phyloP scores from a whole-genome alignment of 2,888 invertebrate species.

The Petrolisthes cinctipes region DNA sequence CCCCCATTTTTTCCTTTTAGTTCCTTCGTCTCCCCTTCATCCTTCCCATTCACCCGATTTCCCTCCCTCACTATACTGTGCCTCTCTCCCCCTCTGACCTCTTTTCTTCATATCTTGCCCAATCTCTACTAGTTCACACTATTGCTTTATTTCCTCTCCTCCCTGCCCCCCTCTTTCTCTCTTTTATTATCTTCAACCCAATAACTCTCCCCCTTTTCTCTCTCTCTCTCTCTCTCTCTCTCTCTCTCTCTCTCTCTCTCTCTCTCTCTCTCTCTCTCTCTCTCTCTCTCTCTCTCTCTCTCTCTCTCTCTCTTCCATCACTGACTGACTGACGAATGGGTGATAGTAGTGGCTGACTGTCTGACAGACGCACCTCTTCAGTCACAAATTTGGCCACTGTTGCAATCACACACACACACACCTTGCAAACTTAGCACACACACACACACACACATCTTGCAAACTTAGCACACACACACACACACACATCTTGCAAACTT shows the following conservation, averaged over 20 bases:
- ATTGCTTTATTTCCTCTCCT: neutral
- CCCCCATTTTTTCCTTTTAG: no score
- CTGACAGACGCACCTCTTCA: no score
- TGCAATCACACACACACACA: neutral
- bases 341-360: no score
- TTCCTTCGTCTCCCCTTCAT: no score
- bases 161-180: neutral
- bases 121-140: slow-evolving; percentile 1
- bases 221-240: slow-evolving; percentile 25
- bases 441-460: no score
- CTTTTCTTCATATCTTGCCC: slow-evolving; percentile 8
- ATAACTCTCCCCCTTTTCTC: neutral
- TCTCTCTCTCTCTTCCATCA: neutral
- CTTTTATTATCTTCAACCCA: neutral
- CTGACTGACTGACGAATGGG: neutral
- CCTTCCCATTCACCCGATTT: no score
- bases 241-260: neutral
- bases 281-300: neutral
- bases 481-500: no score
- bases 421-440: neutral
- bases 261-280: slow-evolving; percentile 20
- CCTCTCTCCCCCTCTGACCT: no score
- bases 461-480: no score
- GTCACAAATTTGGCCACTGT: no score
- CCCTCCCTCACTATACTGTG: no score